Percentiles rank a stretch among this genome's conserved stretches.
phyloP scores from a whole-genome alignment of 1,140 invertebrate species.

The Hestina assimilis region DNA sequence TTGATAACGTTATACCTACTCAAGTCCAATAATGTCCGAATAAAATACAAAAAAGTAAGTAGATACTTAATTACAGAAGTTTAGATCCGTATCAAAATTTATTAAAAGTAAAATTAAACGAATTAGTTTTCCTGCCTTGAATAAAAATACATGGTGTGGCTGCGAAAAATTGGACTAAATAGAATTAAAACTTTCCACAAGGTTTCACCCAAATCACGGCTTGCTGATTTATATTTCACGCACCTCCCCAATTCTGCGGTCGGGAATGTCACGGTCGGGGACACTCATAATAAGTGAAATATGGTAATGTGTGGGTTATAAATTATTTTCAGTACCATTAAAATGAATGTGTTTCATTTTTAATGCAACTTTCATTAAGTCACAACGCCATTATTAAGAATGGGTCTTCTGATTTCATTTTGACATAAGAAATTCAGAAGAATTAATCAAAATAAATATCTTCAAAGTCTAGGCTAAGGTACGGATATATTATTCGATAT shows the following conservation, averaged over 20 bases:
- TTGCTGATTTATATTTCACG: constrained; percentile 62
- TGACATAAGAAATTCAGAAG: too few relatives aligned
- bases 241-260: constrained; percentile 40
- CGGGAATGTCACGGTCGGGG: constrained; percentile 5
- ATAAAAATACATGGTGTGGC: constrained; percentile 12
- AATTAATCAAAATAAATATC: too few relatives aligned
- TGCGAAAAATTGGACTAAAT: constrained; percentile 45
- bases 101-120: not conserved
- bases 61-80: too few relatives aligned
- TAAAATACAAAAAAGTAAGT: too few relatives aligned
- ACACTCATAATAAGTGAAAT: constrained; percentile 13
- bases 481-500: too few relatives aligned
- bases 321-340: constrained; percentile 2
- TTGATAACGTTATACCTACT: too few relatives aligned
- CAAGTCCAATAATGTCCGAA: too few relatives aligned
- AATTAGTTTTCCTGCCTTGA: constrained; percentile 8
- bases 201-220: constrained; percentile 56
- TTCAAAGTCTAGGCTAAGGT: too few relatives aligned
- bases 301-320: constrained; percentile 7
- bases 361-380: not conserved
- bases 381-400: too few relatives aligned
- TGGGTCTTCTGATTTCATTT: too few relatives aligned
- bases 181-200: constrained; percentile 61
- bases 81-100: not conserved
- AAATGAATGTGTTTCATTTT: not conserved